Percentiles rank a stretch among this genome's conserved stretches.
Conservation (phyloP, 2,113 vertebrate species). For the Haemorhous mexicanus region DNA sequence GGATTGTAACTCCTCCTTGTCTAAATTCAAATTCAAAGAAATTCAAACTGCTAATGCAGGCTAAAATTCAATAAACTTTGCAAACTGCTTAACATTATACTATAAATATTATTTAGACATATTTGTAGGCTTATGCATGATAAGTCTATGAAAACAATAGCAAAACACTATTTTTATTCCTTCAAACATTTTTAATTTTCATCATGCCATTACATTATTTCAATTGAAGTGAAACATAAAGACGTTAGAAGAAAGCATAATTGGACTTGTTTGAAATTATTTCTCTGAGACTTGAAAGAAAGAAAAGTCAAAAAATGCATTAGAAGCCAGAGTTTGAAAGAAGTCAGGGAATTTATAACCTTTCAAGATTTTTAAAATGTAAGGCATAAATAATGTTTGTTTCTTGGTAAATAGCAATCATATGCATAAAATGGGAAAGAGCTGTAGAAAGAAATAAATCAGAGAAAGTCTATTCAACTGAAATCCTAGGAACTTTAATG, state of each 20-base stretch:
- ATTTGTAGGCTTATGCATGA: neutral
- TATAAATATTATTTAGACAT: conserved; percentile 50
- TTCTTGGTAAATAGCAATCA: conserved; percentile 61
- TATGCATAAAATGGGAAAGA: conserved; percentile 19
- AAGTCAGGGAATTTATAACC: neutral
- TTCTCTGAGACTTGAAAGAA: conserved; percentile 22
- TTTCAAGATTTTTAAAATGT: conserved; percentile 35
- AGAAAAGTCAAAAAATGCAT: conserved; percentile 14
- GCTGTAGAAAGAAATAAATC: conserved; percentile 50
- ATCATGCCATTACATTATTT: neutral
- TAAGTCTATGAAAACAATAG: conserved; percentile 25
- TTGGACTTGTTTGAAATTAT: conserved; percentile 20
- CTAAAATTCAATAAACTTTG: neutral
- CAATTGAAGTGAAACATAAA: neutral
- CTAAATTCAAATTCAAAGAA: conserved; percentile 26
- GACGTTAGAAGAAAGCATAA: neutral
- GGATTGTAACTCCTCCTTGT: neutral
- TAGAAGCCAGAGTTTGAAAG: conserved; percentile 25
- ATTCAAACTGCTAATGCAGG: neutral
- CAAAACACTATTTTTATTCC: conserved; percentile 47
- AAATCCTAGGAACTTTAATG: conserved; percentile 52
- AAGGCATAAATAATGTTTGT: conserved; percentile 60
- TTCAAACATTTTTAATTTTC: conserved; percentile 41
- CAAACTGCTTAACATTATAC: conserved; percentile 27
- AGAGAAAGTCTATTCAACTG: conserved; percentile 20